Conservation (phyloP, 2,888 invertebrate genomes). For the Pyralis farinalis region DNA sequence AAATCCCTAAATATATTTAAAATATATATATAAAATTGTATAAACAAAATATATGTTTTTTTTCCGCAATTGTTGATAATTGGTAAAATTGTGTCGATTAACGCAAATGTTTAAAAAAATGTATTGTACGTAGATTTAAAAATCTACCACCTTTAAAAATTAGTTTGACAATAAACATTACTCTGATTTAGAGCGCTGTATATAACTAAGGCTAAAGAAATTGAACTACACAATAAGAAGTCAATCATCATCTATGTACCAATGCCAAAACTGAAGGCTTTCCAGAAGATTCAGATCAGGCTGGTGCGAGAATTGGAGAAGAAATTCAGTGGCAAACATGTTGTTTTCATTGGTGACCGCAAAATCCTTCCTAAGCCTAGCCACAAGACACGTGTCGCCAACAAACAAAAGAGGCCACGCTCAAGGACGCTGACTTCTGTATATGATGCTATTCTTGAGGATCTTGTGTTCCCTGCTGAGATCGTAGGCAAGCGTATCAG, state of each 20-base stretch:
- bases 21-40: no score
- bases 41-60: no score
- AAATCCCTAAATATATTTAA: no score
- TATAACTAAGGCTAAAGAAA: conserved; percentile 96
- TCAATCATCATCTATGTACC: conserved; percentile 99
- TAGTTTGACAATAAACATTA: no score
- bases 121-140: no score
- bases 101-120: no score
- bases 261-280: conserved; percentile 97
- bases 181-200: conserved; percentile 96
- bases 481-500: conserved; percentile 99
- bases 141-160: no score
- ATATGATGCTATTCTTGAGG: conserved; percentile 98
- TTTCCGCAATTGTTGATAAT: no score
- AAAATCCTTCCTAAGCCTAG: no score
- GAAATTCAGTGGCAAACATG: conserved; percentile 99
- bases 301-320: conserved; percentile 99
- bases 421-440: conserved; percentile 97
- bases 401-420: conserved; percentile 89
- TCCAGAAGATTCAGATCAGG: conserved; percentile 98
- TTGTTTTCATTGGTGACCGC: conserved; percentile 98
- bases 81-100: no score
- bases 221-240: conserved; percentile 97
- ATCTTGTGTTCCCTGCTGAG: conserved; percentile 99
- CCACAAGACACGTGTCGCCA: conserved; percentile 91